Evolutionary conservation across 2,888 invertebrate genomes (phyloP).

Genomic region (Tigriopus californicus): DNA sequence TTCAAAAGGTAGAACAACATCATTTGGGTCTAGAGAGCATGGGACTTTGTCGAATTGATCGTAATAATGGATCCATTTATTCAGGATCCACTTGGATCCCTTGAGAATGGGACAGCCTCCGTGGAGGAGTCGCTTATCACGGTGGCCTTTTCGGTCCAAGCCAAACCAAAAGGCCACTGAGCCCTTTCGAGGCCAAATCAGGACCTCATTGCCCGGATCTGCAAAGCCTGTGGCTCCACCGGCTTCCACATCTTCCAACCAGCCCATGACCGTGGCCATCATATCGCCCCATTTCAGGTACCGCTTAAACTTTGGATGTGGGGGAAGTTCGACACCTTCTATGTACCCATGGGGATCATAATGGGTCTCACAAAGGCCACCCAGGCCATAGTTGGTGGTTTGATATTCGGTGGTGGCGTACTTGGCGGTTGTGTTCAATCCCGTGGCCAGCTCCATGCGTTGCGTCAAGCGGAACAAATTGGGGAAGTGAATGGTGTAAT

Average conservation of each 20-base stretch:
- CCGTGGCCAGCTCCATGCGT: not conserved
- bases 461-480: not conserved
- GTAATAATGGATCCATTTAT: conserved; percentile 6
- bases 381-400: conserved; percentile 8
- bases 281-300: not conserved
- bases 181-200: conserved; percentile 5
- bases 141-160: not conserved
- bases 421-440: too few relatives aligned
- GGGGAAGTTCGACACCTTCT: not conserved
- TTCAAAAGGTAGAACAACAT: not conserved
- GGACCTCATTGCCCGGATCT: not conserved
- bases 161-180: conserved; percentile 4
- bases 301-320: not conserved
- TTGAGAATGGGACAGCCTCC: conserved; percentile 7
- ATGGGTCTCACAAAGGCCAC: conserved; percentile 7
- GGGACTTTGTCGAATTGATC: conserved; percentile 1
- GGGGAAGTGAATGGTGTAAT: too few relatives aligned
- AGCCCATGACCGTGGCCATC: conserved; percentile 9
- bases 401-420: not conserved
- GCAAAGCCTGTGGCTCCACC: conserved; percentile 1
- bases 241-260: conserved; percentile 5
- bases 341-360: not conserved
- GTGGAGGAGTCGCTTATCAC: not conserved
- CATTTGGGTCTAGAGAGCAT: not conserved
- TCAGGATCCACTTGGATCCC: conserved; percentile 7